Base-by-base conservation (phyloP, 2,797 vertebrate genomes). In the Tarsius wallacei region DNA sequence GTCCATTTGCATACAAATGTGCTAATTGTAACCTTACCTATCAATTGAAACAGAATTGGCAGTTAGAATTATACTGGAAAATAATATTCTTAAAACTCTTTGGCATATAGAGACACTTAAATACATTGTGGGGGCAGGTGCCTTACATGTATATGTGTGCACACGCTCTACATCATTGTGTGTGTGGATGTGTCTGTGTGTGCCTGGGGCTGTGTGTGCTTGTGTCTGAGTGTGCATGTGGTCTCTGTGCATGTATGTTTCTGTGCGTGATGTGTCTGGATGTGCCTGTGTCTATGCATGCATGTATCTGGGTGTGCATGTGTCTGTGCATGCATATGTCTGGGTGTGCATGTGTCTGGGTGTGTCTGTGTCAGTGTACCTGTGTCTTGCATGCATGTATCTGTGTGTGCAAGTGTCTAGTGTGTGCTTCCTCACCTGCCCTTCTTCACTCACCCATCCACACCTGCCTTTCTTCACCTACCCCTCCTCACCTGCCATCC, bases 1-100 rank as follows among this genome's bases (percentile, higher is more conserved):
- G 22, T 42, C 42, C 70, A 53, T 94, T 57, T 83, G 64, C 88
- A 92, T 36, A 80, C 88, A 87, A 71, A 81, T 33, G 11, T 28
- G 21, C 61, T 42, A 47, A 73, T 73, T 91, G 61, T 51, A 31
- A 55, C 68, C 55, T 70, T 33, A 14, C 76, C 66, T 81, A 2
- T 31, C 11, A 66, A 0, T 7, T 26, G 14, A 61, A 22, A 57
- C 55, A 15, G 82, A 92, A 26, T 61, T 6, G 31, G 76, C 77
- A 71, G 82, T 57, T 76, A 71, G 26, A 10, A 24, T 59, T 26
- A 14, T 17, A 19, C 49, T 31, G 55, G 59, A 64, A 51, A 33
- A 28, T 33, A 55, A 36, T 59, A 88, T 86, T 85, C 61, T 31
- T 78, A 26, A 71, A 78, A 63, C 7, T 7, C 49, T 1, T 12